A percentile compares a stretch with the other conserved stretches of the same genome.
phyloP scores from a whole-genome alignment of 2,113 vertebrate species.

The Tauraco erythrolophus region DNA sequence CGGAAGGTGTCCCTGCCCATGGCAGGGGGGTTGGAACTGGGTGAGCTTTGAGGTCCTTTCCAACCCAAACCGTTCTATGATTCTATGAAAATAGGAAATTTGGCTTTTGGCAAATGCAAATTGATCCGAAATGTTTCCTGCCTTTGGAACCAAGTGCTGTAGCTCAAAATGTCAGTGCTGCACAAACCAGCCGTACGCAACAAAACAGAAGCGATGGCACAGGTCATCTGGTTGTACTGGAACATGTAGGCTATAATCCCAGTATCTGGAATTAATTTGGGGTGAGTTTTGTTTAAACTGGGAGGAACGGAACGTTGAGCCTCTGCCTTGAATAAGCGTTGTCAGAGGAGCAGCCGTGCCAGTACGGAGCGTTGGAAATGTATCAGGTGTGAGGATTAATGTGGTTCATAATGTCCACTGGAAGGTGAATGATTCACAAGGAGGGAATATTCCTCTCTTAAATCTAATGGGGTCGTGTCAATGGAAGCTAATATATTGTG shows the following conservation, averaged over 20 bases:
- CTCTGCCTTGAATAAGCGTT: background rate
- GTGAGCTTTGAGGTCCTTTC: too few relatives aligned
- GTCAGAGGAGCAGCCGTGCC: background rate
- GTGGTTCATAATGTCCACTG: background rate
- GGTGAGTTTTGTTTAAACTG: background rate
- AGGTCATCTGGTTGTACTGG: too few relatives aligned
- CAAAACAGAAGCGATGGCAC: background rate
- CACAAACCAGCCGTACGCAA: background rate
- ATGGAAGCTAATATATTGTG: background rate
- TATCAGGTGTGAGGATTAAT: background rate
- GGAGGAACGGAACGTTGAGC: background rate
- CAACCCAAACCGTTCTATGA: too few relatives aligned
- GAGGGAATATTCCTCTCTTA: background rate
- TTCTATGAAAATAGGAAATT: background rate
- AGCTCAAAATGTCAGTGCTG: background rate
- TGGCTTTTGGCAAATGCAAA: background rate
- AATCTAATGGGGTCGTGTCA: background rate
- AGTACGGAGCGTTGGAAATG: background rate
- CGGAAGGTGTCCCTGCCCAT: too few relatives aligned
- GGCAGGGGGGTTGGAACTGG: too few relatives aligned
- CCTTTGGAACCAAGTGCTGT: background rate
- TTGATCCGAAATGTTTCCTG: background rate
- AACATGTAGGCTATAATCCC: rapidly evolving
- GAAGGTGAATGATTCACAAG: background rate
- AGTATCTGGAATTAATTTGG: background rate